These are phyloP conservation scores for Eretmocerus hayati DNA, from an alignment of 2,888 invertebrate genomes.

Conservation along the genomic window DNA sequence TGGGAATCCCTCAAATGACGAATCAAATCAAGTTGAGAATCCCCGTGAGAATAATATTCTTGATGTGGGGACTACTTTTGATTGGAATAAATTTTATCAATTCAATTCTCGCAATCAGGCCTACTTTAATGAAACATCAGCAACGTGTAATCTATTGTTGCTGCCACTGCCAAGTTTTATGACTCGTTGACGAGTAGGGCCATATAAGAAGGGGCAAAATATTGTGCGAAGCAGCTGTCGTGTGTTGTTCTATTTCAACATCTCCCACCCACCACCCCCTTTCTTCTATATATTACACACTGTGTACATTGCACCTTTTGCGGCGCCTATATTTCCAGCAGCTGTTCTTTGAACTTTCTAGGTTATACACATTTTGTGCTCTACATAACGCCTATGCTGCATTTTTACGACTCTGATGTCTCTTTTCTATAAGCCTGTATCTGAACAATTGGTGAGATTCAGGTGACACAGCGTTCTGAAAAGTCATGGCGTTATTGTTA, in stretches of 20 bases:
- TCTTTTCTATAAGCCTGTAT: too few species aligned
- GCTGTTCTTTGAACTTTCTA: slow-evolving; percentile 14
- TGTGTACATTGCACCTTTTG: background rate
- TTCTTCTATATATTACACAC: too few species aligned
- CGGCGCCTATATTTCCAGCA: slow-evolving; percentile 17
- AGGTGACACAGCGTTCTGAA: background rate
- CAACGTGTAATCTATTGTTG: too few species aligned
- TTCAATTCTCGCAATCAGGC: too few species aligned
- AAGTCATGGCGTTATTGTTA: slow-evolving; percentile 5
- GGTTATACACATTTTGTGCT: background rate
- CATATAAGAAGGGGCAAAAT: background rate
- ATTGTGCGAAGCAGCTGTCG: slow-evolving; percentile 8
- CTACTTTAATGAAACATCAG: too few species aligned
- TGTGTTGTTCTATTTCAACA: background rate
- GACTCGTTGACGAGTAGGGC: background rate
- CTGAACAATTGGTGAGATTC: background rate
- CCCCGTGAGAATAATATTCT: too few species aligned
- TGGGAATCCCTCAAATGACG: too few species aligned
- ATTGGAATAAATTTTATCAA: too few species aligned
- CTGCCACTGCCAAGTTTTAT: background rate
- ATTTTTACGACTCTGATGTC: too few species aligned
- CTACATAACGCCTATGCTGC: too few species aligned
- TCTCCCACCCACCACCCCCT: background rate
- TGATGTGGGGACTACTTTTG: too few species aligned
- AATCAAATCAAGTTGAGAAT: too few species aligned